Percentiles rank a stretch among this genome's conserved stretches.
These are phyloP conservation scores for Theocolax elegans DNA, from an alignment of 1,140 invertebrate genomes.

Conservation along the genomic window DNA sequence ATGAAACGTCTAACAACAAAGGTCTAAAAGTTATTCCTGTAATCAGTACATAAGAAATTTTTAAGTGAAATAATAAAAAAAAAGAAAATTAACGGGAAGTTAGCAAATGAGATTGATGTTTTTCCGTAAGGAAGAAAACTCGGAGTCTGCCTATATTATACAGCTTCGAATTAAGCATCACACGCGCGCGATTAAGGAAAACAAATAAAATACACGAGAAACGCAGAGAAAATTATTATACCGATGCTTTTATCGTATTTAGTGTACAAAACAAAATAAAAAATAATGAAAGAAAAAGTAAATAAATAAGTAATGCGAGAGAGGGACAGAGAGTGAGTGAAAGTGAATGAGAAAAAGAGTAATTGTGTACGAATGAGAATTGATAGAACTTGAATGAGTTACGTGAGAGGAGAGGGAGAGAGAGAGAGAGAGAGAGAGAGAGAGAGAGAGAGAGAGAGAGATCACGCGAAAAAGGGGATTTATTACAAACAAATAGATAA, in stretches of 20 bases:
- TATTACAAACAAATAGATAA: slow-evolving; percentile 11
- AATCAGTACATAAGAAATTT: slow-evolving; percentile 36
- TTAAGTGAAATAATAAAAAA: slow-evolving; percentile 29
- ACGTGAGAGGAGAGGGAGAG: too few relatives aligned
- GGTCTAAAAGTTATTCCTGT: slow-evolving; percentile 39
- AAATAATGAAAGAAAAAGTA: slow-evolving; percentile 41
- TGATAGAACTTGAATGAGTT: too few relatives aligned
- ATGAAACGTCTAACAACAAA: slow-evolving; percentile 28
- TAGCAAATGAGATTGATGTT: too few relatives aligned
- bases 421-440: too few relatives aligned
- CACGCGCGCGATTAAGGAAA: slow-evolving; percentile 15
- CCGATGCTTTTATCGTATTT: slow-evolving; percentile 50
- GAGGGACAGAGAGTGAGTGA: slow-evolving; percentile 32
- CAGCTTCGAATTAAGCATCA: slow-evolving; percentile 40
- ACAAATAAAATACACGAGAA: slow-evolving; percentile 29
- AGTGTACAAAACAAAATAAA: slow-evolving; percentile 52
- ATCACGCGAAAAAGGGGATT: slow-evolving; percentile 31
- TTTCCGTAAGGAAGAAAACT: too few relatives aligned
- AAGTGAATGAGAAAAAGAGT: too few relatives aligned
- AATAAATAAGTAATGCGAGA: slow-evolving; percentile 45
- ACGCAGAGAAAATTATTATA: slow-evolving; percentile 37
- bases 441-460: too few relatives aligned
- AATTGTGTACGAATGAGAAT: too few relatives aligned
- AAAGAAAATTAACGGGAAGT: slow-evolving; percentile 9
- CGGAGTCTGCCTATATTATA: slow-evolving; percentile 38